Percentiles rank a stretch among this genome's conserved stretches.
Evolutionary conservation across 1,140 invertebrate species (phyloP).

Genomic region (Tetramorium parvispinum): DNA sequence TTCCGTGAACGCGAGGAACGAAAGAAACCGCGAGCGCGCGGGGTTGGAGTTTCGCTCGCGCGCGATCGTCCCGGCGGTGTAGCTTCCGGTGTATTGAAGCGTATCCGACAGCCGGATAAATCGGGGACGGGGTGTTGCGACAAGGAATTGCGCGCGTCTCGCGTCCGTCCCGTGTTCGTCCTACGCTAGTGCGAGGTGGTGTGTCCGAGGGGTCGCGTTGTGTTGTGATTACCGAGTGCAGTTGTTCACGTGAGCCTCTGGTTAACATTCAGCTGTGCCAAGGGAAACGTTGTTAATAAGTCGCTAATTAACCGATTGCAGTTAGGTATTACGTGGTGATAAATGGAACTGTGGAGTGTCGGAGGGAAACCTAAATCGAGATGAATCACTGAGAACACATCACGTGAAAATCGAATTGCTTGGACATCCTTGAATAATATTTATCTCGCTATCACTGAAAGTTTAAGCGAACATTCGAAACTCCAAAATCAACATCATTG

Average conservation of each 20-base stretch:
- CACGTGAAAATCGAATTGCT: not conserved
- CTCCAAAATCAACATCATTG: not conserved
- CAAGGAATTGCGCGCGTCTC: not conserved
- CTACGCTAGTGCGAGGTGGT: not conserved
- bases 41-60: not conserved
- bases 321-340: not conserved
- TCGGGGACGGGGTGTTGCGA: not conserved
- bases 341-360: constrained; percentile 12
- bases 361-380: not conserved
- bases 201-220: not conserved
- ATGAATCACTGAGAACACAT: not conserved
- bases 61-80: not conserved
- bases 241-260: not conserved
- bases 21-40: constrained; percentile 16
- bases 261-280: not conserved
- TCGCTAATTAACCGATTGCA: not conserved
- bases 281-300: not conserved
- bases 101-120: not conserved
- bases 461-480: not conserved
- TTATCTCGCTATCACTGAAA: not conserved
- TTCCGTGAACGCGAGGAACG: constrained; percentile 9
- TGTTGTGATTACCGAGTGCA: not conserved
- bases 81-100: not conserved
- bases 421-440: not conserved
- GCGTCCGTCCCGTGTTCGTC: not conserved